phyloP scores from a whole-genome alignment of 2,888 invertebrate genomes.

The Tetragonisca angustula region DNA sequence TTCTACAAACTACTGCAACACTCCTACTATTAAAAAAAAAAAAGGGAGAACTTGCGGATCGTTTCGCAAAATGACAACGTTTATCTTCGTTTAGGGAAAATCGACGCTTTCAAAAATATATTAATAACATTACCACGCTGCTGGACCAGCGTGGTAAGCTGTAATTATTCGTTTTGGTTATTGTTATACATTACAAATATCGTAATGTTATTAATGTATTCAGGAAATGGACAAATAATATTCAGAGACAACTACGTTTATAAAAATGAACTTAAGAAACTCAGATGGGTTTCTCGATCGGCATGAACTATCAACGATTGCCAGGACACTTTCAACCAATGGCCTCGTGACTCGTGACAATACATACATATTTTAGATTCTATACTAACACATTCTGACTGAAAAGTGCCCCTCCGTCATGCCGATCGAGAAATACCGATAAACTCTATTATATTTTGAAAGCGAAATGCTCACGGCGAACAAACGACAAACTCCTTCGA shows the following conservation, averaged over 20 bases:
- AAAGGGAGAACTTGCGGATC: constrained; percentile 12
- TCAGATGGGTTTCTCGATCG: constrained; percentile 26
- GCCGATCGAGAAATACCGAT: constrained; percentile 20
- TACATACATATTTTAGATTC: constrained; percentile 53
- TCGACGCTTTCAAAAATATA: constrained; percentile 19
- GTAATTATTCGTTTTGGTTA: constrained; percentile 38
- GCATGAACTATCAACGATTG: constrained; percentile 2
- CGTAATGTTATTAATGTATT: constrained; percentile 49
- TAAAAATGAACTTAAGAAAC: constrained; percentile 35
- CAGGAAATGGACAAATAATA: neutral
- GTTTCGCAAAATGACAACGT: constrained; percentile 30
- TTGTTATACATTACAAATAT: constrained; percentile 41
- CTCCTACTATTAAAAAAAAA: neutral
- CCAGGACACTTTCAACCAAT: constrained; percentile 14
- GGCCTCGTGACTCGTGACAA: constrained; percentile 55
- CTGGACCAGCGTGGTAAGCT: constrained; percentile 56
- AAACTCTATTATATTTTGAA: constrained; percentile 8
- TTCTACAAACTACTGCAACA: constrained; percentile 4
- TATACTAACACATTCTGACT: constrained; percentile 7
- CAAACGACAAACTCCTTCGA: constrained; percentile 16
- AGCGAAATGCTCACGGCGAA: neutral
- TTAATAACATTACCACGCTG: constrained; percentile 53
- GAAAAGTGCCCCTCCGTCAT: constrained; percentile 13
- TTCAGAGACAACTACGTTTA: constrained; percentile 21
- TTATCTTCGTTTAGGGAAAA: neutral